Evolutionary conservation across 2,888 invertebrate genomes (phyloP).

Genomic region (Sisyra nigra): DNA sequence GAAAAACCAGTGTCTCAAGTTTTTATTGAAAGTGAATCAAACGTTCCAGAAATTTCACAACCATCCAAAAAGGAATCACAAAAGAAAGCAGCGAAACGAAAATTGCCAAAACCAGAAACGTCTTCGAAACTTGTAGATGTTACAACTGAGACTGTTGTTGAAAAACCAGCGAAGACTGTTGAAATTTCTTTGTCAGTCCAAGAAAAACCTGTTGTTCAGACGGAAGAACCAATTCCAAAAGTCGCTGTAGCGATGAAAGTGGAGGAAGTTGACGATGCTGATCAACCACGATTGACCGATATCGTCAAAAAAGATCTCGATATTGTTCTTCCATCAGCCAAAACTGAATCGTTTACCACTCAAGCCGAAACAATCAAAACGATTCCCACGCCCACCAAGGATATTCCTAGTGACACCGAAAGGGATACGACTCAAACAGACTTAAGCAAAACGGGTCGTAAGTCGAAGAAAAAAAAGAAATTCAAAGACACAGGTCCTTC

Average conservation of each 20-base stretch:
- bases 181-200: conserved; percentile 24
- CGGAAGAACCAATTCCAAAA: conserved; percentile 23
- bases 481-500: conserved; percentile 27
- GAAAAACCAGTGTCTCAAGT: conserved; percentile 19
- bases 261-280: conserved; percentile 18
- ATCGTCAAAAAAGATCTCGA: conserved; percentile 21
- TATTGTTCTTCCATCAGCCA: conserved; percentile 19
- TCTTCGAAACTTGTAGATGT: conserved; percentile 5
- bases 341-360: conserved; percentile 11
- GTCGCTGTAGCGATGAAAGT: conserved; percentile 20
- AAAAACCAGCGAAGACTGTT: conserved; percentile 13
- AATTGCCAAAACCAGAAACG: conserved; percentile 6
- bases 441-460: conserved; percentile 32
- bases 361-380: conserved; percentile 12
- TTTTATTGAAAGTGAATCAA: conserved; percentile 1
- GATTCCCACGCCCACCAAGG: conserved; percentile 18
- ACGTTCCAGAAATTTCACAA: conserved; percentile 8
- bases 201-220: conserved; percentile 25
- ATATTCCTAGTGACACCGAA: conserved; percentile 21
- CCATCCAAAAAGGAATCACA: conserved; percentile 9
- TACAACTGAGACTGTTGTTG: conserved; percentile 5
- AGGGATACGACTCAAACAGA: conserved; percentile 24
- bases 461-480: conserved; percentile 48
- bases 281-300: conserved; percentile 10
- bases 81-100: conserved; percentile 8